Base-by-base conservation (phyloP, 2,113 vertebrate genomes). In the Turdus rufiventris region DNA sequence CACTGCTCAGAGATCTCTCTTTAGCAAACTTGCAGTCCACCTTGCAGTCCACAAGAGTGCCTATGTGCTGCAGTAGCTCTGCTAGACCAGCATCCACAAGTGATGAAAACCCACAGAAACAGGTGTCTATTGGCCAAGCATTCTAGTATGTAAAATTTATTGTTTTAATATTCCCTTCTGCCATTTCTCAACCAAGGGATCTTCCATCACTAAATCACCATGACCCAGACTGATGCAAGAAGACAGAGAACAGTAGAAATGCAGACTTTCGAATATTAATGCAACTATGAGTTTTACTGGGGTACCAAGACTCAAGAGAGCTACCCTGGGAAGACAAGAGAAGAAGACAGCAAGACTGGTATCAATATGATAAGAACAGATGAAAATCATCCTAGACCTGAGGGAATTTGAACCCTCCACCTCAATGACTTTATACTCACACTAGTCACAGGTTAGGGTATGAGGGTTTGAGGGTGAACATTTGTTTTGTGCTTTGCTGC, bases 101-200 rank as follows among this genome's bases (percentile, higher is more conserved):
- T 33, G 29, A 73, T 31, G 42, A 67, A 84, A 95, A 76, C 54
- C 34, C 71, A 89, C 38, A 58, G 61, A 53, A 85, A 42, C 42
- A 25, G 42, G 23, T 85, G 71, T 70, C 29, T 91, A 26, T 38
- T 50, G 34, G 43, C 47, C 71, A 92, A 68, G 33, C 21, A 60
- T 72, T 76, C 50, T 34, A 75, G 47, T 36, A 85, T 66, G 38
- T 70, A 38, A 89, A 93, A 85, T 93, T 72, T 82, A 92, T 83
- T 73, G 54, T n/a, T 95, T 95, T 89, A 89, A 89, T 88, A 92
- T 89, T 85, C 21, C 56, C 70, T 89, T 87, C 78, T 81, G 40
- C 33, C 47, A 51, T 79, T 91, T 87, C 57, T 95, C 42, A 54
- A n/a, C 20, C 45, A 70, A 89, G 38, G 21, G 33, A 65, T 83